Evolutionary conservation across 2,797 vertebrate species (phyloP), one percentile per base, ranked within the genome.

Genomic region (Alectoris magna): DNA sequence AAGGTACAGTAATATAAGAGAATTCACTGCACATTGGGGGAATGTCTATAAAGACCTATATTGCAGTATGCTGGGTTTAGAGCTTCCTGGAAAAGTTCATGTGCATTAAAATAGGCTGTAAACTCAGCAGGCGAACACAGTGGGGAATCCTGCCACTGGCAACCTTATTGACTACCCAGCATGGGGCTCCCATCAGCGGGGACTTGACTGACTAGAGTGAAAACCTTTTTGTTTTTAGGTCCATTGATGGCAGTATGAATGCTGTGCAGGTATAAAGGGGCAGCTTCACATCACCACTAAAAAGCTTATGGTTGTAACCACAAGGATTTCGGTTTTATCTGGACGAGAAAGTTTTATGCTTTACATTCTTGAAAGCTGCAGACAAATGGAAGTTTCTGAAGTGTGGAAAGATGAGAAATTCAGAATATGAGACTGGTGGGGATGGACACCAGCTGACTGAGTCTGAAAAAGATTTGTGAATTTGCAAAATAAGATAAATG

Each of bases 201-300:
- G 58, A 9, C 56, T 81, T 71, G 58, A 63, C 41, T 36, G 64
- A 56, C 58, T 19, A 22, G 60, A 70, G 26, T 62, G 75, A 91
- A 86, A 94, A 89, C 2, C 55, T 34, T 44, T 43, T 44, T 11
- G 0, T 5, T 83, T 91, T 64, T 56, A 84, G 63, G 11, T 48
- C 46, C 26, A 3, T 11, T 71, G 73, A 7, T 36, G 11, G 7
- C 2, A 46, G 15, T 56, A 1, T 55, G 26, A 59, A 53, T 24
- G 38, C 31, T 17, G 27, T 39, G 70, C 53, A 83, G 46, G 14
- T 69, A 17, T 18, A 56, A 69, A 80, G 48, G 59, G 80, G 23
- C 10, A 0, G 0, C 23, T 74, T 87, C 12, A 3, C 0, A 1
- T 27, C 3, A 2, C 36, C 26, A 7, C n/a, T 67, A 2, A 62